Evolutionary conservation across 92 coral and sea anemone species (phyloP), one percentile per base, ranked within the genome.

Genomic region (Umimayanthus chanpuru): DNA sequence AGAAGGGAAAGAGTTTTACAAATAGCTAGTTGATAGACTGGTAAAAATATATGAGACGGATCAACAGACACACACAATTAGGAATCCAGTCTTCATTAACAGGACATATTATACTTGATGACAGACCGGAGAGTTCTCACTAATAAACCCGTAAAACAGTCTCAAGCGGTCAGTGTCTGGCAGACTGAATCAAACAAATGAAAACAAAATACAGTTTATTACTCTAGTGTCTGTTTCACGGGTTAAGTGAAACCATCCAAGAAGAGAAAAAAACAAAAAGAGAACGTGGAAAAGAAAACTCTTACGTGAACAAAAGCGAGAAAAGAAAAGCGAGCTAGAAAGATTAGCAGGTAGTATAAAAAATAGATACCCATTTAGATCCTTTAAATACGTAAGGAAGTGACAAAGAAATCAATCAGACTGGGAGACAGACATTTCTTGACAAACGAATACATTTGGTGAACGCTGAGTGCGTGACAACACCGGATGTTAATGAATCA

Each of bases 391-490:
- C 14, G 9, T 38, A 70, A 82, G 16, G 49, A 12, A 43, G 26
- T 36, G 76, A 5, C 32, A 16, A 70, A 53, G 6, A 83, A 83
- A 83, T 40, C 78, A 0, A 9, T 43, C 67, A 44, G 26, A 40
- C 5, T 20, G 41, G 15, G 73, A 18, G 76, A 68, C 65, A 83
- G 79, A 83, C 78, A 23, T 29, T 10, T 53, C 64, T 32, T 20
- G 25, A 12, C 9, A 5, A 12, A 29, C 43, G 11, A 79, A 83
- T 44, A 70, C n/a, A 71, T 68, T 20, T 21, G 21, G 21, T 38
- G 56, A 64, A 61, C 30, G 47, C 9, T 8, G 43, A 80, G 32
- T 56, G 84, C 84, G 84, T 80, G 84, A 80, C 84, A 80, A 9
- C 40, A 58, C 64, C 21, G 21, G 20, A 80, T 78, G 81, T 10